Evolutionary conservation across 2,888 invertebrate species (phyloP).

Genomic region (Leucania comma): DNA sequence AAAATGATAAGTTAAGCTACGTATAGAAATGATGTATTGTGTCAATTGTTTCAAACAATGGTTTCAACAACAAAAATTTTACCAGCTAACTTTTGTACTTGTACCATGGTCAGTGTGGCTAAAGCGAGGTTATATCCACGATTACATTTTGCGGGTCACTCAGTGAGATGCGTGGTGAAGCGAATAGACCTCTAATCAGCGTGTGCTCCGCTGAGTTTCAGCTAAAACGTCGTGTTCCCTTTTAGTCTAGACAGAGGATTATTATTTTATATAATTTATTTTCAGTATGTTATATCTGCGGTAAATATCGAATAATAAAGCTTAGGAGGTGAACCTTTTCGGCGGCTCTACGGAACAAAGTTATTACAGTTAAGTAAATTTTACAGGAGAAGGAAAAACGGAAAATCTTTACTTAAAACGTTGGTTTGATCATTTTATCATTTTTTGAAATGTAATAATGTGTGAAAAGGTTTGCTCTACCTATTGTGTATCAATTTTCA

Average conservation of each 20-base stretch:
- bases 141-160: conserved; percentile 41
- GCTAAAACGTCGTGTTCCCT: conserved; percentile 29
- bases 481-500: too few relatives aligned
- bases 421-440: too few relatives aligned
- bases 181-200: conserved; percentile 45
- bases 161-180: conserved; percentile 31
- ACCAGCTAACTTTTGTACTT: conserved; percentile 29
- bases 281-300: conserved; percentile 11
- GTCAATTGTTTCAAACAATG: conserved; percentile 35
- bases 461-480: too few relatives aligned
- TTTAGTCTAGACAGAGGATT: conserved; percentile 51
- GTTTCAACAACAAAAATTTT: conserved; percentile 39
- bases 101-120: conserved; percentile 19
- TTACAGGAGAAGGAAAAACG: too few relatives aligned
- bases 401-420: too few relatives aligned
- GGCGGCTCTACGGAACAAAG: too few relatives aligned
- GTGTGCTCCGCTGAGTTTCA: conserved; percentile 25
- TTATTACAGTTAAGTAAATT: too few relatives aligned
- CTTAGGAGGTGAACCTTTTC: conserved; percentile 49
- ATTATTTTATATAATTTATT: conserved; percentile 36
- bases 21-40: conserved; percentile 18
- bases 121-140: conserved; percentile 27
- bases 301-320: conserved; percentile 15
- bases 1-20: background rate
- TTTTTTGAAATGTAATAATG: too few relatives aligned